A percentile compares a stretch with the other conserved stretches of the same genome.
phyloP scores from a whole-genome alignment of 2,888 invertebrate genomes.

The Clunio marinus region DNA sequence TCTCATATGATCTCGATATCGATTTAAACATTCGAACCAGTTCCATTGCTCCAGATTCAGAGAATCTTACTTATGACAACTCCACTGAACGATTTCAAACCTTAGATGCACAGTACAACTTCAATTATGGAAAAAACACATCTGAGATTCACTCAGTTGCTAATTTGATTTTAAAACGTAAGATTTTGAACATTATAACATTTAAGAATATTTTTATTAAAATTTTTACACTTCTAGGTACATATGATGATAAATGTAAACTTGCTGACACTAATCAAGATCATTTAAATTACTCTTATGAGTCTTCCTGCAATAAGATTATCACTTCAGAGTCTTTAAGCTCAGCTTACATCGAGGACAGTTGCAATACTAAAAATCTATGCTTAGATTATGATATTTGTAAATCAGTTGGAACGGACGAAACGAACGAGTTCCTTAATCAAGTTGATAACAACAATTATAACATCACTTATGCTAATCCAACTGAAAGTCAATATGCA shows the following conservation, averaged over 20 bases:
- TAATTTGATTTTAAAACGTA: constrained; percentile 20
- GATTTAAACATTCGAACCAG: constrained; percentile 20
- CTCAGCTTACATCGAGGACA: constrained; percentile 29
- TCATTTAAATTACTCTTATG: not conserved
- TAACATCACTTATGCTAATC: constrained; percentile 2
- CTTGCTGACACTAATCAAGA: not conserved
- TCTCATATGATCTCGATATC: constrained; percentile 29
- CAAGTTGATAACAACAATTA: constrained; percentile 33
- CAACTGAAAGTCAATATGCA: constrained; percentile 27
- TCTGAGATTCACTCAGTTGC: constrained; percentile 20
- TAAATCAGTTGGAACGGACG: constrained; percentile 22
- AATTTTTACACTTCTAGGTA: constrained; percentile 1
- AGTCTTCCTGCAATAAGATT: not conserved
- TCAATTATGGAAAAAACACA: not conserved
- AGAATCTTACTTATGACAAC: constrained; percentile 1
- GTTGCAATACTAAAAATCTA: constrained; percentile 19
- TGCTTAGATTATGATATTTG: constrained; percentile 28
- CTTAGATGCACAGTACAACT: constrained; percentile 20
- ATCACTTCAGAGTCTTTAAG: not conserved
- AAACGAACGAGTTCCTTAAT: constrained; percentile 8
- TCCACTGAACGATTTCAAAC: constrained; percentile 18
- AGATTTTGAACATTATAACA: no score
- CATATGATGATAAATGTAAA: constrained; percentile 23
- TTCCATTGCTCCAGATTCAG: not conserved
- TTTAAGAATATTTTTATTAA: no score